These are phyloP conservation scores for Struthio camelus DNA, from an alignment of 2,113 vertebrate genomes.

Conservation along the genomic window DNA sequence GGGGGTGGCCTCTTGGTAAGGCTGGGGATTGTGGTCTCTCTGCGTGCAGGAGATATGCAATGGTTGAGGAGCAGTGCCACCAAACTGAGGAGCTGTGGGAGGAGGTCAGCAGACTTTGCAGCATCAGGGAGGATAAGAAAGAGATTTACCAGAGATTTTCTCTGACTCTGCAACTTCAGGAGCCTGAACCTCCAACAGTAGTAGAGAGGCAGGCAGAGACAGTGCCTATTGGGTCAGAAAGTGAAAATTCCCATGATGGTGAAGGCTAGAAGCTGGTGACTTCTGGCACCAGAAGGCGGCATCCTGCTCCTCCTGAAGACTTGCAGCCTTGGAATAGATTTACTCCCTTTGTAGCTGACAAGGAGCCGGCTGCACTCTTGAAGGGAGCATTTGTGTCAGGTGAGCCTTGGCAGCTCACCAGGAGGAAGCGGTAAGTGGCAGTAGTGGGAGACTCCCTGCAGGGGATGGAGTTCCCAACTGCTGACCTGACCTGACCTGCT, in stretches of 20 bases:
- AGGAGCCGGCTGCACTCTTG: neutral
- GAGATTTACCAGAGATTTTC: neutral
- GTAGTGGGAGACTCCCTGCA: neutral
- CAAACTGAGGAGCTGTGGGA: neutral
- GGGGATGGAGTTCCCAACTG: too few species aligned
- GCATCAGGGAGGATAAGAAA: neutral
- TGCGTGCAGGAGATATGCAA: neutral
- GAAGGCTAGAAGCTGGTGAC: too few species aligned
- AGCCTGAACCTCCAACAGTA: neutral
- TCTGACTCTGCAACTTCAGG: neutral
- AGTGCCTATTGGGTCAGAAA: neutral
- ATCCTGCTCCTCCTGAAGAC: too few species aligned
- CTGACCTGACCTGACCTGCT: too few species aligned
- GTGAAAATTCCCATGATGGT: neutral
- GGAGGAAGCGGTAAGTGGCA: neutral
- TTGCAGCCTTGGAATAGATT: too few species aligned
- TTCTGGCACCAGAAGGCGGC: too few species aligned
- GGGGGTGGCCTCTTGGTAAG: neutral
- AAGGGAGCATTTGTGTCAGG: neutral
- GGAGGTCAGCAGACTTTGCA: neutral
- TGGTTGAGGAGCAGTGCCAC: neutral
- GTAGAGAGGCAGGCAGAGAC: neutral
- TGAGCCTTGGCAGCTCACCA: neutral
- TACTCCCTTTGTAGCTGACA: neutral
- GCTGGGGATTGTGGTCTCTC: neutral